Evolutionary conservation across 2,888 invertebrate genomes (phyloP).

Genomic region (Philereme vetulata): DNA sequence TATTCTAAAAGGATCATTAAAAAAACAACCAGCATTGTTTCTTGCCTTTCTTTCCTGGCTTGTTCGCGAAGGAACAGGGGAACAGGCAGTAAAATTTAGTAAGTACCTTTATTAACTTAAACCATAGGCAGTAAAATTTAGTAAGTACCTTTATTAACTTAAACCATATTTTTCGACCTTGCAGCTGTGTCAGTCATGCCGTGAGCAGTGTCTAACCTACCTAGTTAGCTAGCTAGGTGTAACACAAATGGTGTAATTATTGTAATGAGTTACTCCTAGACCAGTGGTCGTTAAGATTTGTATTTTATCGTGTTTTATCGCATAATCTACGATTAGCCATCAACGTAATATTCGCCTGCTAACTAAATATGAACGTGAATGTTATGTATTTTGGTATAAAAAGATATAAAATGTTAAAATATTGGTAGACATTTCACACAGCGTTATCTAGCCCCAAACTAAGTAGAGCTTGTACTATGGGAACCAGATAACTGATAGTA

Average conservation of each 20-base stretch:
- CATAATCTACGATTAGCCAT: conserved; percentile 47
- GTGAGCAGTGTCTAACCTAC: not conserved
- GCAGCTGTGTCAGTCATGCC: conserved; percentile 12
- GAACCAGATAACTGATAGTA: too few species aligned
- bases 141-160: not conserved
- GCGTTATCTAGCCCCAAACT: too few species aligned
- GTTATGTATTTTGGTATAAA: not conserved
- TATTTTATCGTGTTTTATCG: conserved; percentile 46
- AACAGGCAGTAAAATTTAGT: too few species aligned
- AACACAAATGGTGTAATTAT: conserved; percentile 37
- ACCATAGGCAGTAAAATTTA: too few species aligned
- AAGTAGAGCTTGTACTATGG: too few species aligned
- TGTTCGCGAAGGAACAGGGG: too few species aligned
- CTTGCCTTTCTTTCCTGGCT: too few species aligned
- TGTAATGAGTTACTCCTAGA: conserved; percentile 31
- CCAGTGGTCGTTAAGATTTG: conserved; percentile 30
- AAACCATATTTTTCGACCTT: conserved; percentile 10
- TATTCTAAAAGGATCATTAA: too few species aligned
- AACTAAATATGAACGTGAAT: conserved; percentile 3
- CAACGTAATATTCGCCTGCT: conserved; percentile 32
- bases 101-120: too few species aligned
- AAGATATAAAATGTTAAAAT: too few species aligned
- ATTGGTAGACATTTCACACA: too few species aligned
- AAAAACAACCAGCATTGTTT: too few species aligned
- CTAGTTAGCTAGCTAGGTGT: conserved; percentile 14